A percentile compares a stretch with the other conserved stretches of the same genome.
These are phyloP conservation scores for Alentia gelatinosa DNA, from an alignment of 2,888 invertebrate genomes.

Conservation along the genomic window DNA sequence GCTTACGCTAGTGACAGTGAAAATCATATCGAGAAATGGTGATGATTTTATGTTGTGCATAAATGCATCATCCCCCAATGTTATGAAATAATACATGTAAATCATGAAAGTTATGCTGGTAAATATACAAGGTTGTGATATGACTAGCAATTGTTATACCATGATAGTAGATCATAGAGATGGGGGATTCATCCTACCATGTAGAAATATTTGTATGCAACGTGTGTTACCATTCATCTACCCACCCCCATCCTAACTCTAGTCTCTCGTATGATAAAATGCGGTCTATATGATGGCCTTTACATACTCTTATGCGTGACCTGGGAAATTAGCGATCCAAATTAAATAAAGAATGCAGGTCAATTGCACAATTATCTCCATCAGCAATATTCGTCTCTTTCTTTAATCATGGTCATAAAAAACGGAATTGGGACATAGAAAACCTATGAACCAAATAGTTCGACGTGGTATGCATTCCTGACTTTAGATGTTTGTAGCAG, in stretches of 20 bases:
- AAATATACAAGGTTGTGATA: no score
- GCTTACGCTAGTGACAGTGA: no score
- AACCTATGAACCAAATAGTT: neutral
- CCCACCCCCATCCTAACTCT: neutral
- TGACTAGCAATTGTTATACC: no score
- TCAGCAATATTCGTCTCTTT: neutral
- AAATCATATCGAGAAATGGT: no score
- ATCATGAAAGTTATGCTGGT: no score
- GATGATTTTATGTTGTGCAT: no score
- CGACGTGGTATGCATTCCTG: neutral
- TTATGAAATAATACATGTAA: no score
- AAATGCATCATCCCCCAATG: no score
- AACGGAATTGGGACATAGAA: neutral
- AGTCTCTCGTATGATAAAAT: neutral
- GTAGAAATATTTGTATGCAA: no score
- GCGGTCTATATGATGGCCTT: neutral
- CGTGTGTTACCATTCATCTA: neutral
- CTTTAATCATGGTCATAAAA: neutral
- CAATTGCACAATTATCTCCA: neutral
- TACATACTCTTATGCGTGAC: neutral
- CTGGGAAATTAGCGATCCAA: neutral
- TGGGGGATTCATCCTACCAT: no score
- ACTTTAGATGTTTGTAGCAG: neutral
- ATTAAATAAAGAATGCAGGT: neutral
- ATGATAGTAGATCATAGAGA: no score